Conservation (phyloP, 64 coral and sea anemone species). For the Stylophora pistillata region DNA sequence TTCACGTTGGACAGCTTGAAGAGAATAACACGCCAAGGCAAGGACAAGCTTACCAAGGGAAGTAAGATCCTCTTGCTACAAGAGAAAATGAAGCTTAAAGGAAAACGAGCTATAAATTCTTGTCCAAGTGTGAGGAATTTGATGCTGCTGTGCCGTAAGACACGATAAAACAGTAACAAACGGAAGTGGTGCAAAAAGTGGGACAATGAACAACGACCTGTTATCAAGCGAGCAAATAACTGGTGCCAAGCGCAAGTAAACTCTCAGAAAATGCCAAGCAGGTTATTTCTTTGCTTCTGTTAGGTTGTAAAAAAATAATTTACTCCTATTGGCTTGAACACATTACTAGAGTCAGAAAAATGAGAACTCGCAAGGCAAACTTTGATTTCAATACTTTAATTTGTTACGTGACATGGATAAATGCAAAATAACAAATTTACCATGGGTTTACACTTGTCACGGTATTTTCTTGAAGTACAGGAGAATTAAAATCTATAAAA, state of each 20-base stretch:
- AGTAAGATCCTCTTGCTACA: slow-evolving; percentile 89
- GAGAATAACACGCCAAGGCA: slow-evolving; percentile 91
- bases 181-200: background rate
- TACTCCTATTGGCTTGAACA: background rate
- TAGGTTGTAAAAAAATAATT: background rate
- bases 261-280: background rate
- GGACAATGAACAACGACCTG: background rate
- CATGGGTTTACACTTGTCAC: no score
- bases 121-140: background rate
- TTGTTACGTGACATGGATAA: no score
- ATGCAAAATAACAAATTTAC: no score
- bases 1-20: slow-evolving; percentile 92
- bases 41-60: slow-evolving; percentile 91
- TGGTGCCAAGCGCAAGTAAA: background rate
- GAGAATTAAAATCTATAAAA: background rate
- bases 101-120: background rate
- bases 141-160: background rate
- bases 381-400: no score
- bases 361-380: background rate
- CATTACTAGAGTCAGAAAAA: background rate
- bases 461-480: no score
- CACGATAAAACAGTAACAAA: background rate
- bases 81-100: background rate
- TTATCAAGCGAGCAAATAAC: background rate
- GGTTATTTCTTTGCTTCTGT: background rate